A percentile compares a stretch with the other conserved stretches of the same genome.
Evolutionary conservation across 2,888 invertebrate genomes (phyloP).

Genomic region (Agelastica alni): DNA sequence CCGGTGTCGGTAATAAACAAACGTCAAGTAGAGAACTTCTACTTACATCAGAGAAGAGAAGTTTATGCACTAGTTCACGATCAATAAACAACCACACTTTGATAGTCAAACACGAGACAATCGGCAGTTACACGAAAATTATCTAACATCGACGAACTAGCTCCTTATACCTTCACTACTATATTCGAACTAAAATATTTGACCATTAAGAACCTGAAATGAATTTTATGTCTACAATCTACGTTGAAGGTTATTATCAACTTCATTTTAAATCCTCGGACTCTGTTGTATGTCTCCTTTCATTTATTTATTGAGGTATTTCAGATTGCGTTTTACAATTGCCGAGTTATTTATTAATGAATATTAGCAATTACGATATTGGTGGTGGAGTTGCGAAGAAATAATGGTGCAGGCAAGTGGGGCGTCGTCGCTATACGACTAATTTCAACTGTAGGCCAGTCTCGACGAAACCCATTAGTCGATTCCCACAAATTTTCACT

Average conservation of each 20-base stretch:
- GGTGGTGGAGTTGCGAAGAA: slow-evolving; percentile 14
- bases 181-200: slow-evolving; percentile 48
- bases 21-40: background rate
- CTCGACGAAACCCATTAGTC: background rate
- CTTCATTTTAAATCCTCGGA: slow-evolving; percentile 45
- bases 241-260: slow-evolving; percentile 50
- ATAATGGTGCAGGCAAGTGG: slow-evolving; percentile 11
- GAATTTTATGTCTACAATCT: slow-evolving; percentile 50
- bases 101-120: slow-evolving; percentile 26
- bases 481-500: background rate
- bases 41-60: slow-evolving; percentile 32
- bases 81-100: slow-evolving; percentile 28
- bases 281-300: slow-evolving; percentile 42
- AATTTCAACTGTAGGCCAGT: too few relatives aligned
- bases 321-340: slow-evolving; percentile 43
- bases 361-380: slow-evolving; percentile 42
- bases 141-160: slow-evolving; percentile 37
- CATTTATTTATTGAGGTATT: slow-evolving; percentile 46
- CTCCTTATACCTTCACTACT: slow-evolving; percentile 46
- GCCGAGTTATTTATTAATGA: slow-evolving; percentile 45
- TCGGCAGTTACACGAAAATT: slow-evolving; percentile 39
- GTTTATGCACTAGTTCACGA: slow-evolving; percentile 28
- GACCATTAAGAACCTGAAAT: slow-evolving; percentile 50
- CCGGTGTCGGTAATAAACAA: background rate
- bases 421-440: slow-evolving; percentile 4